Evolutionary conservation across 1,140 invertebrate genomes (phyloP).

Genomic region (Drosophila orena): DNA sequence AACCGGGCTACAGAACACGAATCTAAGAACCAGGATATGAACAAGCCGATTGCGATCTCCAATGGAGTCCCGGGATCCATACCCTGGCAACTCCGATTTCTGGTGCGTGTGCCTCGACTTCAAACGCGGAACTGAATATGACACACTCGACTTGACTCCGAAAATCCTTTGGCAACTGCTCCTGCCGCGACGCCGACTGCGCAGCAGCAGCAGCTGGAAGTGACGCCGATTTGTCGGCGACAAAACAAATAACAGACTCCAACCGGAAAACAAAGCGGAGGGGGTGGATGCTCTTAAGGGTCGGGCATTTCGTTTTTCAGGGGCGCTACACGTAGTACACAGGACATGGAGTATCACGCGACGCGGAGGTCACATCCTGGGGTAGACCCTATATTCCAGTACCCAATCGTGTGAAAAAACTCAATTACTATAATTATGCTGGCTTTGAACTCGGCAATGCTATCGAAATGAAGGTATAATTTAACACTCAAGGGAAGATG

Average conservation of each 20-base stretch:
- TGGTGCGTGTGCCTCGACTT: slow-evolving; percentile 55
- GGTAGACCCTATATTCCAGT: not conserved
- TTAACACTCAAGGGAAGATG: not conserved
- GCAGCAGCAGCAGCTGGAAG: slow-evolving; percentile 24
- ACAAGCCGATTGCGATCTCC: too few relatives aligned
- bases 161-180: slow-evolving; percentile 67
- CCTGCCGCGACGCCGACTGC: slow-evolving; percentile 30
- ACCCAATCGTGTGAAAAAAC: slow-evolving; percentile 22
- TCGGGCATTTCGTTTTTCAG: slow-evolving; percentile 28
- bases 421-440: slow-evolving; percentile 19
- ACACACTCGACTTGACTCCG: slow-evolving; percentile 59
- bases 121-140: slow-evolving; percentile 77
- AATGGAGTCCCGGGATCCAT: not conserved
- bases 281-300: slow-evolving; percentile 22
- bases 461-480: not conserved
- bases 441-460: not conserved
- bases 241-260: slow-evolving; percentile 79
- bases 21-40: too few relatives aligned
- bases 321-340: slow-evolving; percentile 33
- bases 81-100: not conserved
- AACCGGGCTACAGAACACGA: too few relatives aligned
- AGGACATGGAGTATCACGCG: not conserved
- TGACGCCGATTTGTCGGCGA: slow-evolving; percentile 59
- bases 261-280: slow-evolving; percentile 46
- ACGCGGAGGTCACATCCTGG: slow-evolving; percentile 1